These are phyloP conservation scores for Teleogryllus occipitalis DNA, from an alignment of 1,140 invertebrate genomes.

Conservation along the genomic window DNA sequence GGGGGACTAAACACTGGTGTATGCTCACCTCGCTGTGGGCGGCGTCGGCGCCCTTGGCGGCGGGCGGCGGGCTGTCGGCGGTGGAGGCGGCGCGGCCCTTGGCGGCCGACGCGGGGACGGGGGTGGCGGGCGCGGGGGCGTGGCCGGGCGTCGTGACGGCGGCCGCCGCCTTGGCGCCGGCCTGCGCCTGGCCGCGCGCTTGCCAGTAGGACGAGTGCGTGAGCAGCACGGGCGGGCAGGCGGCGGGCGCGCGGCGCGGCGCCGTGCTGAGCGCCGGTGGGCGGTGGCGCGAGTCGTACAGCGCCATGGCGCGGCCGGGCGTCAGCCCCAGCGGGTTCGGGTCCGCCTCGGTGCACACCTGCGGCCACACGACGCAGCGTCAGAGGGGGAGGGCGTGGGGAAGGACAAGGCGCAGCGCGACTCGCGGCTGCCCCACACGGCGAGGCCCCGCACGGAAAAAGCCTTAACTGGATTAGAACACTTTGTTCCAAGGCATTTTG, in stretches of 20 bases:
- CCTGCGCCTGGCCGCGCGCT: constrained; percentile 29
- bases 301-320: constrained; percentile 53
- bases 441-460: too few species aligned
- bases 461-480: too few species aligned
- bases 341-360: constrained; percentile 36
- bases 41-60: background rate
- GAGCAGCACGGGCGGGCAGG: constrained; percentile 49
- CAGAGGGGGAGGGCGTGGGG: too few species aligned
- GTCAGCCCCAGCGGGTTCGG: constrained; percentile 62
- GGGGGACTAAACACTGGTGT: too few species aligned
- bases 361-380: background rate
- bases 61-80: too few species aligned
- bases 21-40: background rate
- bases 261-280: constrained; percentile 48
- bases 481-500: too few species aligned
- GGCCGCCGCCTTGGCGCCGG: constrained; percentile 31
- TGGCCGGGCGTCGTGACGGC: background rate
- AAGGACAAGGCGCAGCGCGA: too few species aligned
- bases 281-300: constrained; percentile 46
- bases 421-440: too few species aligned
- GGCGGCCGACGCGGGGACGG: too few species aligned
- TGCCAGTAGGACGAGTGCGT: constrained; percentile 59
- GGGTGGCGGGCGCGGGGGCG: too few species aligned
- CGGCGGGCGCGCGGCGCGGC: constrained; percentile 48
- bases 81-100: background rate